phyloP scores from a whole-genome alignment of 2,888 invertebrate genomes.

The Macaria notata region DNA sequence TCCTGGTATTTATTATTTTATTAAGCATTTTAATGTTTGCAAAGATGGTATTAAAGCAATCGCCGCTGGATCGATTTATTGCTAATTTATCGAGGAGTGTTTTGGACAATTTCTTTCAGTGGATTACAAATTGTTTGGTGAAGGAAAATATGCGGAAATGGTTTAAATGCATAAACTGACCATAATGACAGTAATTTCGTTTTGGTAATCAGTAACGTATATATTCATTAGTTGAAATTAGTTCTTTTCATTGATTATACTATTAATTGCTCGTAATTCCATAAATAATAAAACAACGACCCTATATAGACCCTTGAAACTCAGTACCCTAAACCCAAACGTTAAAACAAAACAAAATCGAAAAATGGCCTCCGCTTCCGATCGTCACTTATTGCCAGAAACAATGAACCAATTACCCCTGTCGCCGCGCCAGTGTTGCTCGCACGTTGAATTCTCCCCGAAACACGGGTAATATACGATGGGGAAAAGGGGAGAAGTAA shows the following conservation, averaged over 20 bases:
- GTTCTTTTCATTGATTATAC: too few species aligned
- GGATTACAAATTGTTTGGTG: too few species aligned
- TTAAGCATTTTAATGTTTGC: slow-evolving; percentile 51
- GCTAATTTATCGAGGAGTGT: slow-evolving; percentile 17
- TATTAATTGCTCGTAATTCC: too few species aligned
- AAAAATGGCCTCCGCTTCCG: slow-evolving; percentile 36
- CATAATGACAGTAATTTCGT: background rate
- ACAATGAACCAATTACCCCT: slow-evolving; percentile 69
- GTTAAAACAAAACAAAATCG: too few species aligned
- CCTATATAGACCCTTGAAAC: too few species aligned
- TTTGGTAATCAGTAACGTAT: background rate
- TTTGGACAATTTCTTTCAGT: slow-evolving; percentile 11
- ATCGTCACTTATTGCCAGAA: slow-evolving; percentile 50
- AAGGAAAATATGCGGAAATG: too few species aligned
- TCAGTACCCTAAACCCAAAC: too few species aligned
- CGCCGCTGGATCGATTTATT: slow-evolving; percentile 22
- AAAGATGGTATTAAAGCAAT: slow-evolving; percentile 30
- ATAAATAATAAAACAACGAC: too few species aligned
- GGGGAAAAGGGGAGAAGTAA: slow-evolving; percentile 39
- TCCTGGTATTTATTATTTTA: slow-evolving; percentile 57
- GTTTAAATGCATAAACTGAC: too few species aligned
- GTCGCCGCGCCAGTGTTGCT: slow-evolving; percentile 45
- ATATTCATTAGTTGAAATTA: background rate
- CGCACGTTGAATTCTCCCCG: slow-evolving; percentile 37
- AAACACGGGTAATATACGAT: slow-evolving; percentile 34